phyloP scores from a whole-genome alignment of 1,140 invertebrate species.

The Acromyrmex charruanus region DNA sequence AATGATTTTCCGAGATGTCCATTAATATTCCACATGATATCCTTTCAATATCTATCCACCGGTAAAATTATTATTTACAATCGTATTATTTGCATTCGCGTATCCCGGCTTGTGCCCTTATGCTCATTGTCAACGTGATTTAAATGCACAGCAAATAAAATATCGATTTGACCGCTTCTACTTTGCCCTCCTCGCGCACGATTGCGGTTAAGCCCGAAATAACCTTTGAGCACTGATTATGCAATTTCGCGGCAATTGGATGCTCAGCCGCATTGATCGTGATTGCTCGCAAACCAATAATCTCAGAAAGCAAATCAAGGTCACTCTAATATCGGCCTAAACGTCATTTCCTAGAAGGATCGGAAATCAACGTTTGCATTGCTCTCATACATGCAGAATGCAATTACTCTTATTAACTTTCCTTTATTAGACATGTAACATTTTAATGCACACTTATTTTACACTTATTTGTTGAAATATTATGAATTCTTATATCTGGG shows the following conservation, averaged over 20 bases:
- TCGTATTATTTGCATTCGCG: conserved; percentile 24
- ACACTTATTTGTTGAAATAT: background rate
- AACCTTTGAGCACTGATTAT: conserved; percentile 43
- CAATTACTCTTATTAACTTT: background rate
- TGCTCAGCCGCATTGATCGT: conserved; percentile 43
- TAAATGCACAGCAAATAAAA: conserved; percentile 21
- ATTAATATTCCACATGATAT: conserved; percentile 22
- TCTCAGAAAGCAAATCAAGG: conserved; percentile 56
- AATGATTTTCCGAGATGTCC: background rate
- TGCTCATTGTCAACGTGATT: conserved; percentile 15
- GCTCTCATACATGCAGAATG: background rate
- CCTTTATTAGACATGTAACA: background rate
- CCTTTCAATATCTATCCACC: conserved; percentile 23
- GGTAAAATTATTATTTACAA: conserved; percentile 13
- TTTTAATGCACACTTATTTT: background rate
- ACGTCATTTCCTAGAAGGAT: background rate
- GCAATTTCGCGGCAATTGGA: conserved; percentile 55
- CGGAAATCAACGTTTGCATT: conserved; percentile 24
- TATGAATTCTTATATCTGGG: background rate
- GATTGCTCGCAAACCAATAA: conserved; percentile 36
- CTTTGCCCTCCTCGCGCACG: background rate
- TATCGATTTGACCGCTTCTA: conserved; percentile 33
- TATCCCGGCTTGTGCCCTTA: background rate
- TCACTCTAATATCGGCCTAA: conserved; percentile 21
- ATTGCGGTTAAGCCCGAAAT: conserved; percentile 21